A percentile compares a stretch with the other conserved stretches of the same genome.
phyloP scores from a whole-genome alignment of 2,888 invertebrate species.

The Quadroppia sp. region DNA sequence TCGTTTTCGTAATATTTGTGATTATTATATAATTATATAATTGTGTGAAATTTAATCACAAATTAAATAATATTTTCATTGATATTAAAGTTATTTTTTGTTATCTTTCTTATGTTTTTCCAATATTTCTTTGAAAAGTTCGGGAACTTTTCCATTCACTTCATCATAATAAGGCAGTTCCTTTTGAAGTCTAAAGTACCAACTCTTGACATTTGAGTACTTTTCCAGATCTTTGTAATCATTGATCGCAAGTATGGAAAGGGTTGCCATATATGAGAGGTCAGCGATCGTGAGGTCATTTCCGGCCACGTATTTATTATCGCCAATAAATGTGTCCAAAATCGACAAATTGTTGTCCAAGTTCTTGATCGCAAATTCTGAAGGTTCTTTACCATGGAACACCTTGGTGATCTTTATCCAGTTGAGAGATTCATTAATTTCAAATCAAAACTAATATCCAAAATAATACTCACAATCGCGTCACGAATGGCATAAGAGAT shows the following conservation, averaged over 20 bases:
- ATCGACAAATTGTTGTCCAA: not conserved
- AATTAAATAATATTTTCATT: no score
- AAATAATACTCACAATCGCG: not conserved
- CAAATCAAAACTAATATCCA: not conserved
- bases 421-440: not conserved
- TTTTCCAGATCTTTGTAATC: slow-evolving; percentile 3
- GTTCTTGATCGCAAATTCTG: not conserved
- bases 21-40: no score
- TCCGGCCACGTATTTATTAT: not conserved
- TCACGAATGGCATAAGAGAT: not conserved
- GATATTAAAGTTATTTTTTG: not conserved
- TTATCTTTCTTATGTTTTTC: not conserved
- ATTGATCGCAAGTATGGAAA: not conserved
- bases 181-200: slow-evolving; percentile 1
- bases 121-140: not conserved
- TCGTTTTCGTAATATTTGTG: no score
- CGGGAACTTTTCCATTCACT: slow-evolving; percentile 11
- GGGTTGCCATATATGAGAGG: slow-evolving; percentile 11
- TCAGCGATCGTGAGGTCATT: slow-evolving; percentile 29
- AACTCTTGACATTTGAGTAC: slow-evolving; percentile 10
- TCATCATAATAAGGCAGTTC: slow-evolving; percentile 31
- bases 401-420: not conserved
- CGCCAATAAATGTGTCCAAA: not conserved
- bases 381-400: not conserved
- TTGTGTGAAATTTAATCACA: no score